These are phyloP conservation scores for Xiphias gladius DNA, from an alignment of 2,113 vertebrate species.

Conservation along the genomic window DNA sequence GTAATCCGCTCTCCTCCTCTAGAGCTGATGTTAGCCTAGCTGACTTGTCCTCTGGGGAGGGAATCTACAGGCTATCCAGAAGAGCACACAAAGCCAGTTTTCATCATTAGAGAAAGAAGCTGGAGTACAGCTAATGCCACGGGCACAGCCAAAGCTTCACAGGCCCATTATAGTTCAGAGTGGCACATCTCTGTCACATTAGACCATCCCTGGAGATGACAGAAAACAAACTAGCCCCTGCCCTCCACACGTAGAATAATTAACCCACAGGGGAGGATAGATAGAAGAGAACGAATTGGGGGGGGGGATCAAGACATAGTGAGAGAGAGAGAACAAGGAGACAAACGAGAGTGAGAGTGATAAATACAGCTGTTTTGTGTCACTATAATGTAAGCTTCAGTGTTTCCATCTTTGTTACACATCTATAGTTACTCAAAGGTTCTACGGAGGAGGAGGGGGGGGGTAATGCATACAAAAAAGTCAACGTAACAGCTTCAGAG, in stretches of 20 bases:
- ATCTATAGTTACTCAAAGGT: slow-evolving; percentile 65
- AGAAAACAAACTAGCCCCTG: slow-evolving; percentile 72
- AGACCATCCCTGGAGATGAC: slow-evolving; percentile 62
- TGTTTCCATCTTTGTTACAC: slow-evolving; percentile 53
- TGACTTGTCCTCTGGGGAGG: slow-evolving; percentile 46
- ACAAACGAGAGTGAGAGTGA: slow-evolving; percentile 46
- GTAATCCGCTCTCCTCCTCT: slow-evolving; percentile 28
- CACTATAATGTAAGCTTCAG: slow-evolving; percentile 29
- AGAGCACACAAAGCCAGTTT: slow-evolving; percentile 67
- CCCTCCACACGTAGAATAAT: slow-evolving; percentile 73
- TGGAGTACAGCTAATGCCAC: slow-evolving; percentile 58
- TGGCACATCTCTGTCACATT: slow-evolving; percentile 76
- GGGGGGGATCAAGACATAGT: slow-evolving; percentile 21
- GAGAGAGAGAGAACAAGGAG: slow-evolving; percentile 35
- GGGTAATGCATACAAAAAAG: slow-evolving; percentile 25
- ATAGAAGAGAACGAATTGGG: slow-evolving; percentile 34
- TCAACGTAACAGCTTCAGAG: slow-evolving; percentile 36
- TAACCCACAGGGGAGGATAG: slow-evolving; percentile 77
- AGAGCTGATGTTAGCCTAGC: slow-evolving; percentile 49
- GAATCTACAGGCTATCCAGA: slow-evolving; percentile 44
- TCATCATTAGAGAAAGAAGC: slow-evolving; percentile 74
- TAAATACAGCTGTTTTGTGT: slow-evolving; percentile 45
- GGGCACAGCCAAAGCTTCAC: slow-evolving; percentile 60
- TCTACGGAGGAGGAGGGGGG: neutral
- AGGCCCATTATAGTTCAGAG: slow-evolving; percentile 68